Conservation (phyloP, 2,113 vertebrate genomes). For the Oreochromis aureus region DNA sequence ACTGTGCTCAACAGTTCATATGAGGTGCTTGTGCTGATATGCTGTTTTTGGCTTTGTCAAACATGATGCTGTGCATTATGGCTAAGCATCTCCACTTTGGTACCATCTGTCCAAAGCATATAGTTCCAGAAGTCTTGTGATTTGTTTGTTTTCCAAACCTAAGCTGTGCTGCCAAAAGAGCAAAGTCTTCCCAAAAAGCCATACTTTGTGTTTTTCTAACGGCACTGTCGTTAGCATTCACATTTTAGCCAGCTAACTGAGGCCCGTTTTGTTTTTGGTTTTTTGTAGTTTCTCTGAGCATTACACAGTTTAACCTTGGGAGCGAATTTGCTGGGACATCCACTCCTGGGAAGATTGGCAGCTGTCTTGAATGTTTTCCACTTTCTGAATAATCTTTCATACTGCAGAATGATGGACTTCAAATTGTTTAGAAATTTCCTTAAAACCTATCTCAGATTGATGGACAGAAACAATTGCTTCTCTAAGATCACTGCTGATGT, state of each 20-base stretch:
- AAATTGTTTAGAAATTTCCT: background rate
- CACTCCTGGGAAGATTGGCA: background rate
- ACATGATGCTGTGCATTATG: background rate
- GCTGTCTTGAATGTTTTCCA: background rate
- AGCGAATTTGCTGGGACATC: background rate
- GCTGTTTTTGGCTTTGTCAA: background rate
- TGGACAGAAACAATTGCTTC: background rate
- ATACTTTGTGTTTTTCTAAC: background rate
- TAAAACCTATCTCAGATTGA: background rate
- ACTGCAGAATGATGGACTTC: background rate
- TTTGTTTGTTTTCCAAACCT: background rate
- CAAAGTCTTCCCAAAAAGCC: background rate
- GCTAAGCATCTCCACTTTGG: background rate
- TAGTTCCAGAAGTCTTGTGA: background rate
- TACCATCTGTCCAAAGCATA: background rate
- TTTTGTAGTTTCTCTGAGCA: background rate
- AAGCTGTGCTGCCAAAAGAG: background rate
- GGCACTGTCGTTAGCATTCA: background rate
- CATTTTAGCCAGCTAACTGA: background rate
- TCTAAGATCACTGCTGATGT: background rate
- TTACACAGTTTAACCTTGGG: background rate
- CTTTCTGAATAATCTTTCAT: background rate
- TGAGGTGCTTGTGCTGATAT: background rate
- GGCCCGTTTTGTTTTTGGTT: background rate
- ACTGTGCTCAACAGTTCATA: background rate